These are phyloP conservation scores for Dynastes tityus DNA, from an alignment of 2,888 invertebrate species.

Conservation along the genomic window DNA sequence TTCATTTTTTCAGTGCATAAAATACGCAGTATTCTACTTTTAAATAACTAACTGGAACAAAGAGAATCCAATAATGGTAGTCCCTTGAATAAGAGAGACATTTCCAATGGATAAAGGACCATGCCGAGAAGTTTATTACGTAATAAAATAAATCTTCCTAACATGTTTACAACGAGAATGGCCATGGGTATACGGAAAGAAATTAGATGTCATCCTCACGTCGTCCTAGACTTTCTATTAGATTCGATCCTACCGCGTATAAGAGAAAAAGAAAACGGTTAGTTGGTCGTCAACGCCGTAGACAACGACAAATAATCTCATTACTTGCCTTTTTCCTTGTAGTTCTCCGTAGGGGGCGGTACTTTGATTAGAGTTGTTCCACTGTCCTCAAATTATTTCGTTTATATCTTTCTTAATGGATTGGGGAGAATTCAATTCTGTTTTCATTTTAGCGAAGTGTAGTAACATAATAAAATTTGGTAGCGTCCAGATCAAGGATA, in stretches of 20 bases:
- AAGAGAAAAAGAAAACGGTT: constrained; percentile 21
- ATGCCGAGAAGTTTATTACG: constrained; percentile 22
- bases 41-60: constrained; percentile 6
- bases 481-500: too few species aligned
- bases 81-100: constrained; percentile 12
- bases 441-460: neutral
- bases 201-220: constrained; percentile 18
- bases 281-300: constrained; percentile 31
- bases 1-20: neutral
- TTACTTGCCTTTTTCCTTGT: neutral
- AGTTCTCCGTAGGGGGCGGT: neutral
- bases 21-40: neutral
- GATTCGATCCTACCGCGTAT: neutral
- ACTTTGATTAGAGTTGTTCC: constrained; percentile 12
- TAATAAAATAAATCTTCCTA: constrained; percentile 39
- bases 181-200: neutral
- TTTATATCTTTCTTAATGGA: constrained; percentile 11
- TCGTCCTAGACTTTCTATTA: constrained; percentile 2
- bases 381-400: constrained; percentile 12
- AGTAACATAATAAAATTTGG: neutral
- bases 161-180: constrained; percentile 28
- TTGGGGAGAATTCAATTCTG: neutral
- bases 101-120: neutral
- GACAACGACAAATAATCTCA: constrained; percentile 35
- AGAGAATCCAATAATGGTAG: constrained; percentile 1